A percentile compares a stretch with the other conserved stretches of the same genome.
Evolutionary conservation across 2,113 vertebrate species (phyloP).

Genomic region (Podocnemis expansa): DNA sequence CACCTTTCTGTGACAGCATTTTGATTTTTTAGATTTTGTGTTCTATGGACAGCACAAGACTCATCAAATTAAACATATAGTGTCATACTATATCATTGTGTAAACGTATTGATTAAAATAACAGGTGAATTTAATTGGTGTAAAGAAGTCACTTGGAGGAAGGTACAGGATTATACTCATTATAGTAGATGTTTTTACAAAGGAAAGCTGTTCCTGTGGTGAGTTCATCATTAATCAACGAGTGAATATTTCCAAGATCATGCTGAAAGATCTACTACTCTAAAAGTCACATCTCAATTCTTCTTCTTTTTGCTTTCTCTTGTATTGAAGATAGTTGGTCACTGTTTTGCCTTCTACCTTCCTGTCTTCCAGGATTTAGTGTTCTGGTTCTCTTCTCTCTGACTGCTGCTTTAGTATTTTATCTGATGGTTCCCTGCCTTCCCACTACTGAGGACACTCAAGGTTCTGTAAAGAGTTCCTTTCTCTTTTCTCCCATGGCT

Average conservation of each 20-base stretch:
- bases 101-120: background rate
- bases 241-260: background rate
- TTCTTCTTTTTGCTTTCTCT: background rate
- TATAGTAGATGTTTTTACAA: background rate
- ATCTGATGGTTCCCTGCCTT: background rate
- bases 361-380: background rate
- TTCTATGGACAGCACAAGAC: background rate
- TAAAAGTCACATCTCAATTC: background rate
- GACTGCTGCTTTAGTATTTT: background rate
- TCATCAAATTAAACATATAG: too few species aligned
- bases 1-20: background rate
- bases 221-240: background rate
- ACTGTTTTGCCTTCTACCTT: background rate
- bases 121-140: background rate
- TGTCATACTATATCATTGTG: background rate
- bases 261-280: background rate
- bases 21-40: background rate
- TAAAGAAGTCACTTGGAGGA: background rate
- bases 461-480: background rate
- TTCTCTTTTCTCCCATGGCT: background rate
- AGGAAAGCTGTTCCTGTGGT: background rate
- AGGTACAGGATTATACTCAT: background rate
- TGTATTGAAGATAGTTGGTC: background rate
- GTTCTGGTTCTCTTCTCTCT: background rate
- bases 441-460: background rate